These are phyloP conservation scores for Papilio elwesi DNA, from an alignment of 2,888 invertebrate genomes.

Conservation along the genomic window DNA sequence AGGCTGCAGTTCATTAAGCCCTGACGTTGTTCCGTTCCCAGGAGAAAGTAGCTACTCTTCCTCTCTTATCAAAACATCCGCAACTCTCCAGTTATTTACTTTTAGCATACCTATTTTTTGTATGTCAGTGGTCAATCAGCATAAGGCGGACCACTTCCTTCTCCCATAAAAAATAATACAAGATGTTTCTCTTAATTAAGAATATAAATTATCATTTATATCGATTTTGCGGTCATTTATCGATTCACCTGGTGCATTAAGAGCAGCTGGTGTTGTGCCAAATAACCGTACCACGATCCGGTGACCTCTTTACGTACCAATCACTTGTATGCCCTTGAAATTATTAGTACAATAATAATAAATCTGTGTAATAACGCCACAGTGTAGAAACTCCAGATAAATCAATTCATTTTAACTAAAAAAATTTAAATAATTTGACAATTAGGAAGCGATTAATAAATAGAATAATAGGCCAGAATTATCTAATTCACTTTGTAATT, in stretches of 20 bases:
- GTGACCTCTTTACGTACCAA: slow-evolving; percentile 39
- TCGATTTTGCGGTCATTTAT: slow-evolving; percentile 23
- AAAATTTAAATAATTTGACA: background rate
- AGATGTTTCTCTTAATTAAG: slow-evolving; percentile 38
- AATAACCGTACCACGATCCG: slow-evolving; percentile 45
- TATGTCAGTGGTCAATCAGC: background rate
- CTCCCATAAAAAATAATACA: slow-evolving; percentile 5
- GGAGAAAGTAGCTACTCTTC: no score
- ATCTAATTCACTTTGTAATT: no score
- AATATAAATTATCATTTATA: slow-evolving; percentile 32
- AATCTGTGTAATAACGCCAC: slow-evolving; percentile 19
- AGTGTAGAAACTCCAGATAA: slow-evolving; percentile 4
- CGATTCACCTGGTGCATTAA: slow-evolving; percentile 34
- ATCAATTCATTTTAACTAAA: background rate
- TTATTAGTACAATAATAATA: slow-evolving; percentile 16
- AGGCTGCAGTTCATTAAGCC: no score
- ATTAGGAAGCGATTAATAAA: no score
- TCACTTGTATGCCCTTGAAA: slow-evolving; percentile 23
- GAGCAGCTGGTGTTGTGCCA: slow-evolving; percentile 37
- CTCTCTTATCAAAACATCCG: no score
- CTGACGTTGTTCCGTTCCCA: no score
- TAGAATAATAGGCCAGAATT: no score
- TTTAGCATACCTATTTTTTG: background rate
- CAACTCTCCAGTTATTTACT: no score
- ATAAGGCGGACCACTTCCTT: background rate